These are phyloP conservation scores for Pluvianellus socialis DNA, from an alignment of 2,113 vertebrate genomes.

Conservation along the genomic window DNA sequence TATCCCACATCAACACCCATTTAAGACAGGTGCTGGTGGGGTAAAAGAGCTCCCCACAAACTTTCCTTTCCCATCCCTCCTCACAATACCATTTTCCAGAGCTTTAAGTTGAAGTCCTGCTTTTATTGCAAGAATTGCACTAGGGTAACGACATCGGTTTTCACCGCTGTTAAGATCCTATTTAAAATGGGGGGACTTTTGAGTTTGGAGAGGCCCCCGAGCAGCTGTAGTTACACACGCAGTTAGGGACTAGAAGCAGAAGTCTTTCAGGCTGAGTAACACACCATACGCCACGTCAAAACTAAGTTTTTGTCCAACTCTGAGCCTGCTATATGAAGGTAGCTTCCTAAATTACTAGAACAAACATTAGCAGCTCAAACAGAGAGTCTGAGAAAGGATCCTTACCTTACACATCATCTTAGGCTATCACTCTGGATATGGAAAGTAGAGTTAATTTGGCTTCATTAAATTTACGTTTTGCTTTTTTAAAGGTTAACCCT, in stretches of 20 bases:
- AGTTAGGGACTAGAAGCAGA: not conserved
- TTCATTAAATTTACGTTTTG: not conserved
- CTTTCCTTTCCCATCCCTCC: not conserved
- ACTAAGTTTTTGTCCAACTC: not conserved
- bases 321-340: not conserved
- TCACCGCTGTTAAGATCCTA: not conserved
- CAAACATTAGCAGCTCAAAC: not conserved
- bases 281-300: not conserved
- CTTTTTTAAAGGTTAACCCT: not conserved
- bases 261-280: not conserved
- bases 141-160: not conserved
- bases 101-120: not conserved
- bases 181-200: not conserved
- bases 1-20: not conserved
- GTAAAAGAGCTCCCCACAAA: not conserved
- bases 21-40: not conserved
- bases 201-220: not conserved
- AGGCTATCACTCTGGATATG: fast-evolving
- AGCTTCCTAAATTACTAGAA: not conserved
- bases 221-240: not conserved
- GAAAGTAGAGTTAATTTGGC: not conserved
- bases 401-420: not conserved
- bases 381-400: not conserved
- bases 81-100: not conserved
- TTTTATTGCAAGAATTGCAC: not conserved